Conservation (phyloP, 2,888 invertebrate species). For the Bhutanitis thaidina region DNA sequence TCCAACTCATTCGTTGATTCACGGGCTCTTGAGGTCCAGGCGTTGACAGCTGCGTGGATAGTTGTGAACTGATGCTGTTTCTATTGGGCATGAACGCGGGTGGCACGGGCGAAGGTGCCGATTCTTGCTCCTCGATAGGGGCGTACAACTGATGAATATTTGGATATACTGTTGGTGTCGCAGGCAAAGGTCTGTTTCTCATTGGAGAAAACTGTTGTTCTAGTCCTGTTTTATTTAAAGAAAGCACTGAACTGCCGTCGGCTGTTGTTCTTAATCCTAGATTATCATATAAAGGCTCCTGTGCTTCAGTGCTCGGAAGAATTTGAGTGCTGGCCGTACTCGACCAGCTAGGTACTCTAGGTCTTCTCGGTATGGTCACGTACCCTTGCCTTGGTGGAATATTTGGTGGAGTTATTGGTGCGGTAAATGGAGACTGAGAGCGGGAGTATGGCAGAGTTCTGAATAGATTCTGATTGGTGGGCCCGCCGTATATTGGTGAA, state of each 20-base stretch:
- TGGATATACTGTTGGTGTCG: conserved; percentile 76
- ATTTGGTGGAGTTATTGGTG: conserved; percentile 81
- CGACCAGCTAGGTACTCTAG: conserved; percentile 91
- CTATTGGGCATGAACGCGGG: conserved; percentile 56
- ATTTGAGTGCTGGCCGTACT: conserved; percentile 80
- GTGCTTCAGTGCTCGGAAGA: conserved; percentile 71
- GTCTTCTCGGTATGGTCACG: conserved; percentile 91
- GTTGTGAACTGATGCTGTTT: conserved; percentile 72
- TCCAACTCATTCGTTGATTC: conserved; percentile 72
- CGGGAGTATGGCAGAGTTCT: conserved; percentile 90
- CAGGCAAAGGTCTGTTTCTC: conserved; percentile 83
- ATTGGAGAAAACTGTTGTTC: conserved; percentile 78
- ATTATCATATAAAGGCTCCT: conserved; percentile 92
- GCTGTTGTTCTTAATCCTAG: conserved; percentile 91
- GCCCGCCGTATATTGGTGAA: conserved; percentile 82
- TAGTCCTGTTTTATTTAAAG: conserved; percentile 85
- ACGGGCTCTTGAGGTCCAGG: conserved; percentile 75
- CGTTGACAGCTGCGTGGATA: conserved; percentile 69
- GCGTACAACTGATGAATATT: conserved; percentile 69
- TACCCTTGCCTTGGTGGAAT: conserved; percentile 89
- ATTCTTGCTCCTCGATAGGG: conserved; percentile 77
- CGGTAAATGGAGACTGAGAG: conserved; percentile 88
- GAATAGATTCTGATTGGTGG: conserved; percentile 83
- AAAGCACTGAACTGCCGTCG: conserved; percentile 90
- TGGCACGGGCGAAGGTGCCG: conserved; percentile 73